Evolutionary conservation across 2,888 invertebrate species (phyloP).

Genomic region (Sinhomidia bicolor): DNA sequence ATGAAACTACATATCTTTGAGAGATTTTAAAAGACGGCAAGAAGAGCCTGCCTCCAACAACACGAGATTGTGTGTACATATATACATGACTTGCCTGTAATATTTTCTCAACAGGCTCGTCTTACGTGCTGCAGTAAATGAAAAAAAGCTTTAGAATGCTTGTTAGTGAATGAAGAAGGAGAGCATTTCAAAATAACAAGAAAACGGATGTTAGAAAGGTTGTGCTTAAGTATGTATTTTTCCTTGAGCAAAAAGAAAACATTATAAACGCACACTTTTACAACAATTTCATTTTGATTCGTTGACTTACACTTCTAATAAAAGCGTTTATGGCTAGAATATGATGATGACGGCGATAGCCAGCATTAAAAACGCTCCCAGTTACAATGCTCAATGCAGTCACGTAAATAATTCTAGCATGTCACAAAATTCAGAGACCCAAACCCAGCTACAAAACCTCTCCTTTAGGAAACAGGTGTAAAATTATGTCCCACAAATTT

Average conservation of each 20-base stretch:
- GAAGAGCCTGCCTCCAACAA: neutral
- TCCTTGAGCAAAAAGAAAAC: conserved; percentile 30
- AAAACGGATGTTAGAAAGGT: conserved; percentile 40
- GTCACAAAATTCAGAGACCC: neutral
- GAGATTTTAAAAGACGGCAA: neutral
- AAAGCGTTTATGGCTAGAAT: neutral
- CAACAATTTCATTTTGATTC: neutral
- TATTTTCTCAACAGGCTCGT: conserved; percentile 43
- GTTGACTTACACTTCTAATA: neutral
- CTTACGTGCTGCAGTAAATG: neutral
- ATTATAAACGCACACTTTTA: neutral
- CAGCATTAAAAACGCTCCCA: conserved; percentile 26
- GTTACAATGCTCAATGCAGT: neutral
- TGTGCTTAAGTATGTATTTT: neutral
- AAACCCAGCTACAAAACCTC: neutral
- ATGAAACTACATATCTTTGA: neutral
- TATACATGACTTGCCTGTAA: conserved; percentile 43
- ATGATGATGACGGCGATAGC: neutral
- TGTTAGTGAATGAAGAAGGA: conserved; percentile 19
- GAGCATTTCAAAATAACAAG: neutral
- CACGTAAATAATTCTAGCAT: neutral
- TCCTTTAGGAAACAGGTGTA: conserved; percentile 30
- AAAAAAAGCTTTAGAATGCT: no score
- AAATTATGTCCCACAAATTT: neutral
- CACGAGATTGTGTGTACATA: no score